Evolutionary conservation across 1,140 invertebrate genomes (phyloP), one percentile per base, ranked within the genome.

Genomic region (Andricus grossulariae): DNA sequence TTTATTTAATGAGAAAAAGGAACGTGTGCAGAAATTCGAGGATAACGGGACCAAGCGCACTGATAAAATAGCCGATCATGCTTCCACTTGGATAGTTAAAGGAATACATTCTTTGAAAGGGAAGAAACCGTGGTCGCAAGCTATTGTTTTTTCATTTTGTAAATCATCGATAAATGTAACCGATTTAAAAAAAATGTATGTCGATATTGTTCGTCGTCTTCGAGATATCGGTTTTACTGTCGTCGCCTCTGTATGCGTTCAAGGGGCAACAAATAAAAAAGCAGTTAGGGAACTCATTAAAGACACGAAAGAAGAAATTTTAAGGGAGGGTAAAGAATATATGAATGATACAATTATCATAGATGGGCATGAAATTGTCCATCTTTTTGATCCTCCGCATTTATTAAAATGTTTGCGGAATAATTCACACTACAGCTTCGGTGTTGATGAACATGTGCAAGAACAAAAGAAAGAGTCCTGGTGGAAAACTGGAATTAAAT

Each of bases 341-440:
- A 71, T 15, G 12, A 18, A 75, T 15, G 19, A 70, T 45, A 49
- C 45, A n/a, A 75, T 79, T 19, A 7, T 75, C 3, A 71, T 79
- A 39, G 71, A 79, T 75, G 73, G 50, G 7, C 73, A 75, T 25
- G 21, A 50, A 16, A 72, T 79, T 12, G 57, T 79, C n/a, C n/a
- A n/a, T n/a, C n/a, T n/a, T n/a, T n/a, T n/a, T n/a, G n/a, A n/a
- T n/a, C n/a, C n/a, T n/a, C 57, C 54, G 52, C n/a, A 54, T 79
- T 51, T 79, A 16, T 51, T 79, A 15, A 79, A 79, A 70, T 72
- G 74, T 50, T 54, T 79, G 12, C 25, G 74, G 15, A 79, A 75
- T 21, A 77, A 77, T 50, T 16, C 50, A 51, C 10, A 51, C 50
- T 15, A 51, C 50, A 13, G 12, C 50, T 15, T 51, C 50, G 10